A percentile compares a stretch with the other conserved stretches of the same genome.
These are phyloP conservation scores for Stramonita haemastoma DNA, from an alignment of 2,888 invertebrate species.

Conservation along the genomic window DNA sequence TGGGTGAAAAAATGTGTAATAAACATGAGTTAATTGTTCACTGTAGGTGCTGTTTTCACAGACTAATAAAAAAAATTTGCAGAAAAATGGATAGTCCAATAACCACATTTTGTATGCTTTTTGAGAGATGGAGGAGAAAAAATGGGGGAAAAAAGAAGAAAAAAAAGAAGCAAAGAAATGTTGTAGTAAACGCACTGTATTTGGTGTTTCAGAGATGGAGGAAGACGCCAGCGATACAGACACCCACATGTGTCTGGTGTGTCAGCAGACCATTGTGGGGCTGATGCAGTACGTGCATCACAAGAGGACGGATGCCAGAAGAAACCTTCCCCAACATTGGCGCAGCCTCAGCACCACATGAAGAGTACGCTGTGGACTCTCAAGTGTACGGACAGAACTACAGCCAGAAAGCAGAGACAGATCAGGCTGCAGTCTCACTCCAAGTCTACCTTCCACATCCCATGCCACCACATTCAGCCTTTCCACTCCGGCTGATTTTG, in stretches of 20 bases:
- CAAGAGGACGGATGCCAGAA: slow-evolving; percentile 80
- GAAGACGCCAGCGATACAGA: slow-evolving; percentile 83
- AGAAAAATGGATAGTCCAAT: no score
- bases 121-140: no score
- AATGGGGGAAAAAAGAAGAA: no score
- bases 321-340: not conserved
- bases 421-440: not conserved
- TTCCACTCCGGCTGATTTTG: slow-evolving; percentile 10
- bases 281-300: slow-evolving; percentile 92
- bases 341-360: slow-evolving; percentile 7
- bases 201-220: slow-evolving; percentile 38
- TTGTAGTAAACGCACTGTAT: not conserved
- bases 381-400: slow-evolving; percentile 15
- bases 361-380: slow-evolving; percentile 25
- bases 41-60: no score
- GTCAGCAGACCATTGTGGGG: slow-evolving; percentile 88
- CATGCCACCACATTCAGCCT: not conserved
- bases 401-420: not conserved
- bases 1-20: no score
- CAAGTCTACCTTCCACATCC: not conserved
- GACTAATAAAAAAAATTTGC: no score
- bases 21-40: no score
- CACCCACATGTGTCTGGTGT: slow-evolving; percentile 91
- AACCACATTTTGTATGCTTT: no score
- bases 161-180: no score